phyloP scores from a whole-genome alignment of 1,140 invertebrate genomes.

The Helicoverpa zea region DNA sequence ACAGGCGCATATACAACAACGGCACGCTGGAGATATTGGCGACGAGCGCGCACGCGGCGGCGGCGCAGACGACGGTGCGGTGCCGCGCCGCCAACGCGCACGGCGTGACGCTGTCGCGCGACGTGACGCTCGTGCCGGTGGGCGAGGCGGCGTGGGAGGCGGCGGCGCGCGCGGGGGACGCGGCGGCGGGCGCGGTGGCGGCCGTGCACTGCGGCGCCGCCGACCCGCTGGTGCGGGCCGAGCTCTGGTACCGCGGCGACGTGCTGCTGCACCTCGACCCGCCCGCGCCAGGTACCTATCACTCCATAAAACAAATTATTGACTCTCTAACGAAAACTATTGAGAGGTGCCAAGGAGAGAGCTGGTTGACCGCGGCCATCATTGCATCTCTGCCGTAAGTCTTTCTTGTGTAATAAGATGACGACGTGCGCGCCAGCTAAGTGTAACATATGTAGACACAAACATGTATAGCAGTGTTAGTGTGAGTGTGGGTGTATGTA shows the following conservation, averaged over 20 bases:
- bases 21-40: slow-evolving; percentile 73
- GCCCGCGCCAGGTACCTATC: slow-evolving; percentile 61
- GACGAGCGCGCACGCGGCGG: slow-evolving; percentile 45
- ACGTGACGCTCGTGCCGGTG: slow-evolving; percentile 68
- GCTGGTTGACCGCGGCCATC: too few species aligned
- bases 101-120: slow-evolving; percentile 71
- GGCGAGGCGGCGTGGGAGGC: slow-evolving; percentile 65
- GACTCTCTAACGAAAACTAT: too few species aligned
- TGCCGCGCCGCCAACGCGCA: slow-evolving; percentile 74
- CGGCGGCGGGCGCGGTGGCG: slow-evolving; percentile 67
- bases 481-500: not conserved
- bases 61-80: slow-evolving; percentile 56
- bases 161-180: slow-evolving; percentile 54
- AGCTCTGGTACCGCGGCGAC: slow-evolving; percentile 70
- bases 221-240: slow-evolving; percentile 54
- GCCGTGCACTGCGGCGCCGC: slow-evolving; percentile 60
- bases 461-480: not conserved
- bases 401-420: too few species aligned
- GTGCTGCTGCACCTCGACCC: slow-evolving; percentile 62
- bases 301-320: too few species aligned
- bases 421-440: too few species aligned
- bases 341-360: too few species aligned
- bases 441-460: too few species aligned
- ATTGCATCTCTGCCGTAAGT: too few species aligned
- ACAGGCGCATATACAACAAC: slow-evolving; percentile 69